A percentile compares a stretch with the other conserved stretches of the same genome.
Conservation (phyloP, 2,113 vertebrate species). For the Stegostoma tigrinum region DNA sequence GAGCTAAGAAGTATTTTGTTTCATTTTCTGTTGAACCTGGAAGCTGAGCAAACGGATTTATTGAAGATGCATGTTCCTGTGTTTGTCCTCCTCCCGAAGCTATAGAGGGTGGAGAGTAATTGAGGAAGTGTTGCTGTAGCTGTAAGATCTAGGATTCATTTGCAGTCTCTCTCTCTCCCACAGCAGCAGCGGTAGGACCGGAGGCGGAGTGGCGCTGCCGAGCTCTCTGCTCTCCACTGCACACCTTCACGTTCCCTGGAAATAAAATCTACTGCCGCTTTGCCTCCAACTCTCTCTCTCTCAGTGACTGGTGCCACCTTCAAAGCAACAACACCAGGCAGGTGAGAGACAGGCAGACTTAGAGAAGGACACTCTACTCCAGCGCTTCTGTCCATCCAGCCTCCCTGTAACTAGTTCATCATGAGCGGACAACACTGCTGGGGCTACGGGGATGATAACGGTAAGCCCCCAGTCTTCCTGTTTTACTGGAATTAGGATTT, state of each 20-base stretch:
- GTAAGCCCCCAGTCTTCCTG: conserved; percentile 57
- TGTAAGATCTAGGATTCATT: too few species aligned
- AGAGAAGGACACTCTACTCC: not conserved
- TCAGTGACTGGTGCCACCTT: too few species aligned
- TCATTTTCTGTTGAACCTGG: too few species aligned
- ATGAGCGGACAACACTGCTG: conserved; percentile 78
- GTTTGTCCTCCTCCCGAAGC: not conserved
- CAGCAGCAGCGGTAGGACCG: too few species aligned
- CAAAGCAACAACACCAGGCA: not conserved
- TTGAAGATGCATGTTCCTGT: not conserved
- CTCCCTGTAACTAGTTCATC: not conserved
- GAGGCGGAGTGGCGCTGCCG: not conserved
- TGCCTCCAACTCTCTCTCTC: not conserved
- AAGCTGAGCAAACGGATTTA: not conserved
- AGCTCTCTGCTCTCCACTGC: not conserved
- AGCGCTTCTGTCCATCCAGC: not conserved
- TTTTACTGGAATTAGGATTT: not conserved
- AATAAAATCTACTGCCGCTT: too few species aligned
- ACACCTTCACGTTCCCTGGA: not conserved
- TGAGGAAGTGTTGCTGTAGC: too few species aligned
- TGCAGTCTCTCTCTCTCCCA: too few species aligned
- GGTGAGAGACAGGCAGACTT: not conserved
- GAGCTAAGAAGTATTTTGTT: not conserved
- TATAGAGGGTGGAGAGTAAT: too few species aligned
- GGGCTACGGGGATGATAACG: conserved; percentile 86